Percentiles rank a stretch among this genome's conserved stretches.
Conservation (phyloP, 1,140 invertebrate species). For the Pachyrhynchus sulphureomaculatus region DNA sequence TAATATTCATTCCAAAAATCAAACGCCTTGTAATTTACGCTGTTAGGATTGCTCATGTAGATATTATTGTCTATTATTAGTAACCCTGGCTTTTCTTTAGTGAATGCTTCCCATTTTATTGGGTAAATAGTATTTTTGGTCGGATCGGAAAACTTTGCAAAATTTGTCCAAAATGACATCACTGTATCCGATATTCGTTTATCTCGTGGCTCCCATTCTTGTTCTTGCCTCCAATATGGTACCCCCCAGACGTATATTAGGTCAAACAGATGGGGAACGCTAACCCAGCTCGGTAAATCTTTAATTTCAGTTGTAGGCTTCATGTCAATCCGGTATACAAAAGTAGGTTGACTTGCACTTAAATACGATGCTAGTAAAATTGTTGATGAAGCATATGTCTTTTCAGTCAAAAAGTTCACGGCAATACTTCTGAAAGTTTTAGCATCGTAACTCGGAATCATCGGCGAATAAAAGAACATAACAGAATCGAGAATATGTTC, state of each 20-base stretch:
- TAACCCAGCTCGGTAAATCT: conserved; percentile 70
- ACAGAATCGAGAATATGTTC: conserved; percentile 72
- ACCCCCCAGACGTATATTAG: conserved; percentile 76
- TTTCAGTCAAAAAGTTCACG: conserved; percentile 70
- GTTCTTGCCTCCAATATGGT: conserved; percentile 62
- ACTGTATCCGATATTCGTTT: conserved; percentile 73
- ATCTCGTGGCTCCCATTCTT: conserved; percentile 69
- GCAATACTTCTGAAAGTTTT: conserved; percentile 60
- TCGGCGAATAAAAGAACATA: conserved; percentile 71
- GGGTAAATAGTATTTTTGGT: conserved; percentile 62
- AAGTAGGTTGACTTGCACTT: conserved; percentile 61
- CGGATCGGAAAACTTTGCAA: conserved; percentile 70
- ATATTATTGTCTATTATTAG: conserved; percentile 73
- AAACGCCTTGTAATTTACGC: conserved; percentile 71
- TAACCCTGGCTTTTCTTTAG: conserved; percentile 59
- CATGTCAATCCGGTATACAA: conserved; percentile 74
- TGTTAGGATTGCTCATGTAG: conserved; percentile 65
- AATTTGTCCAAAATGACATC: conserved; percentile 75
- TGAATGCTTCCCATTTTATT: conserved; percentile 72
- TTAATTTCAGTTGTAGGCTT: conserved; percentile 67
- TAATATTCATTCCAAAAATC: conserved; percentile 82
- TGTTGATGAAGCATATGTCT: conserved; percentile 69
- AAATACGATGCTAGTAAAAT: conserved; percentile 65
- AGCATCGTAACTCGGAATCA: conserved; percentile 57
- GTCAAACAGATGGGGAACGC: conserved; percentile 77